These are phyloP conservation scores for Promerops cafer DNA, from an alignment of 2,113 vertebrate genomes.

Conservation along the genomic window DNA sequence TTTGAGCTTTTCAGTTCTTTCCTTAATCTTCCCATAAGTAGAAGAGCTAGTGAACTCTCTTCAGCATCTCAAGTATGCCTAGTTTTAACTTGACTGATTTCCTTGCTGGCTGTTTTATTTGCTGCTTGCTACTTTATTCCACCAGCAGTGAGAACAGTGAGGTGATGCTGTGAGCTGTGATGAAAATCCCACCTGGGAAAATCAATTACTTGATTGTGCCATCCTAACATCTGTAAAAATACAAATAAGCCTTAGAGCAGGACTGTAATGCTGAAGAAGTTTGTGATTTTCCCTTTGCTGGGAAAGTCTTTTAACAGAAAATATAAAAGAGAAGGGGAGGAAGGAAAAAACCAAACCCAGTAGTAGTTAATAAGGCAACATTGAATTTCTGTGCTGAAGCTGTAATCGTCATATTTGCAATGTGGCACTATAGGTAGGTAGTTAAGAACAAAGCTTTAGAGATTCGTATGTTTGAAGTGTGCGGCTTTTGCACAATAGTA, in stretches of 20 bases:
- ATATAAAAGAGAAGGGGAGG: rapidly evolving
- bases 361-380: neutral
- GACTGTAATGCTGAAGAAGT: neutral
- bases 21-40: neutral
- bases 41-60: neutral
- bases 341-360: neutral
- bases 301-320: neutral
- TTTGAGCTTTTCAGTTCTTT: constrained; percentile 15
- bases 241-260: neutral
- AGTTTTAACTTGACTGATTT: constrained; percentile 11
- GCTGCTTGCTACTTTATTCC: constrained; percentile 44
- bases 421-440: neutral
- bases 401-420: neutral
- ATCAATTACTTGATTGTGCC: neutral
- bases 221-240: neutral
- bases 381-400: neutral
- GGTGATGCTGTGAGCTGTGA: constrained; percentile 11
- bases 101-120: constrained; percentile 17
- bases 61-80: neutral
- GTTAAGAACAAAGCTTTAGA: neutral
- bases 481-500: neutral
- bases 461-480: neutral
- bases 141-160: constrained; percentile 15
- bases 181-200: constrained; percentile 15
- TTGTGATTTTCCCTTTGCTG: neutral